These are phyloP conservation scores for Coranthus polyacanthus DNA, from an alignment of 2,797 vertebrate genomes.

Conservation along the genomic window DNA sequence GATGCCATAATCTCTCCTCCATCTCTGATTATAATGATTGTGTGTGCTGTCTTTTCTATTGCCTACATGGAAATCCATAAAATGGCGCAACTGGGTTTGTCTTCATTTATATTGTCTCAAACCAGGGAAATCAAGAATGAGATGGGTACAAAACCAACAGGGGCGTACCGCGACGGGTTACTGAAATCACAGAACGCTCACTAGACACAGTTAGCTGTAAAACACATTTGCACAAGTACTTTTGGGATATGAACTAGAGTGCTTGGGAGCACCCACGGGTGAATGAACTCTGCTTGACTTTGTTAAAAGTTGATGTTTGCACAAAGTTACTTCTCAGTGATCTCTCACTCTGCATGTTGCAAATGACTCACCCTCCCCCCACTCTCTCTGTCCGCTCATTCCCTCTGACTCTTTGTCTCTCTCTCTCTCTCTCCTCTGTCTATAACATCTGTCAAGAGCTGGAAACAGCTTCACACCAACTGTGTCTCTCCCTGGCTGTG, in stretches of 20 bases:
- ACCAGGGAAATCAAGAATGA: constrained; percentile 43
- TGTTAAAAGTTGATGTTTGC: constrained; percentile 70
- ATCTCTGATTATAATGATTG: constrained; percentile 32
- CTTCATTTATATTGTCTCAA: constrained; percentile 37
- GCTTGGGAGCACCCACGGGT: constrained; percentile 47
- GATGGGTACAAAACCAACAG: constrained; percentile 40
- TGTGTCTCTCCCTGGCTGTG: constrained; percentile 69
- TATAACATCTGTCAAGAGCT: constrained; percentile 78
- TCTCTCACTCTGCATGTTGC: constrained; percentile 72
- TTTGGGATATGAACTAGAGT: constrained; percentile 57
- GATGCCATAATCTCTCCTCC: constrained; percentile 20
- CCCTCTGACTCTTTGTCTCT: constrained; percentile 29
- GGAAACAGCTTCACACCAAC: constrained; percentile 76
- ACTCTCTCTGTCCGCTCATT: constrained; percentile 32
- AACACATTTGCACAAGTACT: constrained; percentile 50
- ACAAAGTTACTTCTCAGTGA: constrained; percentile 70
- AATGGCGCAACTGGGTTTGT: constrained; percentile 1
- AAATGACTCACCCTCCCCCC: constrained; percentile 65
- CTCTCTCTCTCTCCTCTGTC: constrained; percentile 26
- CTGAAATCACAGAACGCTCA: constrained; percentile 49
- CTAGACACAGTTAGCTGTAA: constrained; percentile 43
- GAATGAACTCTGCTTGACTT: constrained; percentile 76
- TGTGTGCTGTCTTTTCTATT: constrained; percentile 8
- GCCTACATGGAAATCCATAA: constrained; percentile 22
- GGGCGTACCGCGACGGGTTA: constrained; percentile 26